phyloP scores from a whole-genome alignment of 2,113 vertebrate species.

The Corythornis vintsioides region DNA sequence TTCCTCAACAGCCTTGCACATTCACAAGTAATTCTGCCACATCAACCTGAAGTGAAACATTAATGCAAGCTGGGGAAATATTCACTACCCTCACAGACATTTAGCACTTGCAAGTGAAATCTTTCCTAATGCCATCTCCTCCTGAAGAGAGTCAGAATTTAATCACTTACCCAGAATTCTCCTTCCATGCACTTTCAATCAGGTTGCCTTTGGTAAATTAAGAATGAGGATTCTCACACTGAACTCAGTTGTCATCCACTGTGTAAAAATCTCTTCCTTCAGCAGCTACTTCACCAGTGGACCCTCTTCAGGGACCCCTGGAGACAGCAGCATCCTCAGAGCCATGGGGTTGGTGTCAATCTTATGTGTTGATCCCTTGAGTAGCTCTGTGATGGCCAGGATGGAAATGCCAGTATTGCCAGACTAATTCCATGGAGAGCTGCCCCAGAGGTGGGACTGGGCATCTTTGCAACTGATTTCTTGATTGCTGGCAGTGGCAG shows the following conservation, averaged over 20 bases:
- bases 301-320: not conserved
- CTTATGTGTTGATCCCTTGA: not conserved
- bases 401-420: not conserved
- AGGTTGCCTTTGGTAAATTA: not conserved
- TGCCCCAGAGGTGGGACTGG: not conserved
- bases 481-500: not conserved
- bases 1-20: not conserved
- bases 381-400: not conserved
- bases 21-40: not conserved
- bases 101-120: not conserved
- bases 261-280: not conserved
- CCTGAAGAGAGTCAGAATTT: not conserved
- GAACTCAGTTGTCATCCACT: not conserved
- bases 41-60: not conserved
- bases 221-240: not conserved
- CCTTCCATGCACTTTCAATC: not conserved
- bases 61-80: not conserved
- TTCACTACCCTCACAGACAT: not conserved
- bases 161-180: not conserved
- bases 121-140: not conserved
- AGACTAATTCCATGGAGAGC: not conserved
- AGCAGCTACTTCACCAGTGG: conserved; percentile 1
- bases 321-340: not conserved
- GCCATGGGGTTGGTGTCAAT: not conserved
- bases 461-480: not conserved